Evolutionary conservation across 2,797 vertebrate species (phyloP).

Genomic region (Astyanax mexicanus): DNA sequence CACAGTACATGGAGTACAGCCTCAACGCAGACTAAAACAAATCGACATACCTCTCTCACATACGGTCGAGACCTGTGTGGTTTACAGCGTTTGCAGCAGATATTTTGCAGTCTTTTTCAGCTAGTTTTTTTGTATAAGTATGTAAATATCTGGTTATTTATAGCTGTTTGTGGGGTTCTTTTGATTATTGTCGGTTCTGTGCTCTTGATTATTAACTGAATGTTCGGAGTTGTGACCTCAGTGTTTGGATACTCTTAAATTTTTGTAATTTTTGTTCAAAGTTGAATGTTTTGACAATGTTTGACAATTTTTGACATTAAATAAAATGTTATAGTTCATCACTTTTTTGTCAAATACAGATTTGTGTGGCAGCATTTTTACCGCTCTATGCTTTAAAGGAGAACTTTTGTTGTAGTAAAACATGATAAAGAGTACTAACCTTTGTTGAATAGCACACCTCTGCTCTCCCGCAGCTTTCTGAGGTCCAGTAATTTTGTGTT

Average conservation of each 20-base stretch:
- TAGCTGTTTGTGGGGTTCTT: constrained; percentile 40
- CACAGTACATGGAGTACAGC: constrained; percentile 19
- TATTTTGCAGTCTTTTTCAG: constrained; percentile 56
- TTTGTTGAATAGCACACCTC: too few relatives aligned
- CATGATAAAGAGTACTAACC: too few relatives aligned
- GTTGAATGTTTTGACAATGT: constrained; percentile 39
- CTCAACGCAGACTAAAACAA: constrained; percentile 61
- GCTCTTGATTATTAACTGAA: constrained; percentile 23
- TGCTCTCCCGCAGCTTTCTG: too few relatives aligned
- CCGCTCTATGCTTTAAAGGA: constrained; percentile 1
- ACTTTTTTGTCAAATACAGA: constrained; percentile 26
- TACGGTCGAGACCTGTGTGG: constrained; percentile 65
- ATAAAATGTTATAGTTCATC: constrained; percentile 34
- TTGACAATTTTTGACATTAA: constrained; percentile 29
- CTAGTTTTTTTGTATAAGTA: constrained; percentile 41
- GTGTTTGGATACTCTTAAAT: constrained; percentile 22
- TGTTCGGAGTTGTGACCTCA: constrained; percentile 36
- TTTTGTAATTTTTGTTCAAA: constrained; percentile 24
- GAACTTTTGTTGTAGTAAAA: too few relatives aligned
- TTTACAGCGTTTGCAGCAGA: constrained; percentile 67
- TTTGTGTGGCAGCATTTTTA: background rate
- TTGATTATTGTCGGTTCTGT: constrained; percentile 11
- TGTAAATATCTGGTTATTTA: constrained; percentile 44
- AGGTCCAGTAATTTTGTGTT: too few relatives aligned
- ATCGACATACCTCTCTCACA: constrained; percentile 73